These are phyloP conservation scores for Gonioctena quinquepunctata DNA, from an alignment of 1,140 invertebrate species.

Conservation along the genomic window DNA sequence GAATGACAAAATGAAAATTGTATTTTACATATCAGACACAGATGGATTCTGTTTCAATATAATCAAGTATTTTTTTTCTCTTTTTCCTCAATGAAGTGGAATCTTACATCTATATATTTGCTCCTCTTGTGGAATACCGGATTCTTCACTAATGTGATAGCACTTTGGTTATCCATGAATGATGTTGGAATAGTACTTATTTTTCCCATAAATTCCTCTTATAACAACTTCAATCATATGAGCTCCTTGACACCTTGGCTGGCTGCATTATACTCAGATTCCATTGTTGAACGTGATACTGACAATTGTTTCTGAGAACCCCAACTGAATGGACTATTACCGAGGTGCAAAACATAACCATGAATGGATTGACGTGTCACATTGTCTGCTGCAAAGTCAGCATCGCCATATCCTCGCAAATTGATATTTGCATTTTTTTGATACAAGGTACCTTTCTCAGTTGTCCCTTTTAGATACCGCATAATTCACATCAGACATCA, in stretches of 20 bases:
- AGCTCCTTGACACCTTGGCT: slow-evolving; percentile 39
- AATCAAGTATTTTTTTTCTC: no score
- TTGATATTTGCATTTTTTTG: slow-evolving; percentile 15
- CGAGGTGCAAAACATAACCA: slow-evolving; percentile 38
- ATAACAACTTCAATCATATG: slow-evolving; percentile 38
- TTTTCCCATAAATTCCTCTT: slow-evolving; percentile 5
- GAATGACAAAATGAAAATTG: no score
- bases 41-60: no score
- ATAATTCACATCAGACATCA: slow-evolving; percentile 52
- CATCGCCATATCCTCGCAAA: slow-evolving; percentile 42
- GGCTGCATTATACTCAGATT: slow-evolving; percentile 51
- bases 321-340: slow-evolving; percentile 44
- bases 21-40: no score
- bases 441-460: slow-evolving; percentile 7
- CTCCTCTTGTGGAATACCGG: slow-evolving; percentile 38
- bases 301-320: slow-evolving; percentile 44
- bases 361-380: slow-evolving; percentile 41
- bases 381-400: slow-evolving; percentile 30
- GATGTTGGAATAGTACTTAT: slow-evolving; percentile 21
- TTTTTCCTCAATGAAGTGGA: slow-evolving; percentile 49
- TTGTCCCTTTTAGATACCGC: slow-evolving; percentile 55
- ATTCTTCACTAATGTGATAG: slow-evolving; percentile 50
- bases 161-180: slow-evolving; percentile 52
- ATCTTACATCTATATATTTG: slow-evolving; percentile 49
- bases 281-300: slow-evolving; percentile 46